phyloP scores from a whole-genome alignment of 2,113 vertebrate genomes.

The Sebastes schlegelii region DNA sequence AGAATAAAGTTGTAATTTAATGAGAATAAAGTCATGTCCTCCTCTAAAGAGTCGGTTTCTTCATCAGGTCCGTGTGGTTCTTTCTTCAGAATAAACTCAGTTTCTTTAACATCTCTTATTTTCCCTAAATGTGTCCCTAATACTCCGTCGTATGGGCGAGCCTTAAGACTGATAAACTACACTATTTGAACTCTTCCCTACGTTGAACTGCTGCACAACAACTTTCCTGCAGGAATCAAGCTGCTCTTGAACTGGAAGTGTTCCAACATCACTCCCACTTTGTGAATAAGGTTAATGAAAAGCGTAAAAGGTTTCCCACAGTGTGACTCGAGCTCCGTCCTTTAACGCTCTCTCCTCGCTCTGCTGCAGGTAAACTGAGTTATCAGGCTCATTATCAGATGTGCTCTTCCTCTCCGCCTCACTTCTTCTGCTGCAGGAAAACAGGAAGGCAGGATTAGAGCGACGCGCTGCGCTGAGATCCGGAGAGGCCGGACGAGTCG shows the following conservation, averaged over 20 bases:
- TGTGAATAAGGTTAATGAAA: not conserved
- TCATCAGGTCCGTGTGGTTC: too few relatives aligned
- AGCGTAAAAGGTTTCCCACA: not conserved
- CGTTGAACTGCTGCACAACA: too few relatives aligned
- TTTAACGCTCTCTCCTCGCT: not conserved
- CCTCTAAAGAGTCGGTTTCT: too few relatives aligned
- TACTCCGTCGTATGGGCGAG: too few relatives aligned
- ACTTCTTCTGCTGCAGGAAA: slow-evolving; percentile 75
- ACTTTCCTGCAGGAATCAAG: not conserved
- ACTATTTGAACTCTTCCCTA: too few relatives aligned
- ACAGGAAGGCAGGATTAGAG: slow-evolving; percentile 86
- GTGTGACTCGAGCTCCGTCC: not conserved
- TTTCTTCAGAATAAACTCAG: too few relatives aligned
- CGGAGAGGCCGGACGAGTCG: slow-evolving; percentile 77
- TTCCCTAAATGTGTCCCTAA: too few relatives aligned
- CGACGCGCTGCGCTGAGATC: slow-evolving; percentile 78
- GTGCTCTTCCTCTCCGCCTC: slow-evolving; percentile 78
- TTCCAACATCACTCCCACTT: not conserved
- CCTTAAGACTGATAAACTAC: too few relatives aligned
- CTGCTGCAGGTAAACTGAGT: slow-evolving; percentile 54
- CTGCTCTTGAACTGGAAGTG: not conserved
- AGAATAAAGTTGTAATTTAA: too few relatives aligned
- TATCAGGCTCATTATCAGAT: slow-evolving; percentile 81
- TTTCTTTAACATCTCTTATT: too few relatives aligned
- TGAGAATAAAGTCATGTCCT: too few relatives aligned